Percentiles rank a stretch among this genome's conserved stretches.
These are phyloP conservation scores for Cirrhinus mrigala DNA, from an alignment of 2,797 vertebrate genomes.

Conservation along the genomic window DNA sequence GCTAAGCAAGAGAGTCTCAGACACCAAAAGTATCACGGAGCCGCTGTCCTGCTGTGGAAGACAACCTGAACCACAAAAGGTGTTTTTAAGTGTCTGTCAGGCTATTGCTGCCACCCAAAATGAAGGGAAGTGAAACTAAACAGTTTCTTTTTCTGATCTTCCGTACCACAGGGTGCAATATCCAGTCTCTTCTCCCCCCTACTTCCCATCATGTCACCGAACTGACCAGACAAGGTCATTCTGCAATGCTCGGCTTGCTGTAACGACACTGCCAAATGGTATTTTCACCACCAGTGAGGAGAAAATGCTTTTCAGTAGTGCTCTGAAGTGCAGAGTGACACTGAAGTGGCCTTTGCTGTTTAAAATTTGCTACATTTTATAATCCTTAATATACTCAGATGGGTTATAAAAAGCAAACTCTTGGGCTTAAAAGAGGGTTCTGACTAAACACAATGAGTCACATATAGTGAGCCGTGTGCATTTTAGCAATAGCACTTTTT, in stretches of 20 bases:
- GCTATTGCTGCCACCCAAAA: conserved; percentile 14
- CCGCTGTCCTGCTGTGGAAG: conserved; percentile 32
- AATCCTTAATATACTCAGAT: neutral
- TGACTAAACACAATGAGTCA: conserved; percentile 8
- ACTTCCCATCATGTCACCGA: conserved; percentile 4
- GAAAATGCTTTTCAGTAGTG: conserved; percentile 19
- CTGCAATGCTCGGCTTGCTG: neutral
- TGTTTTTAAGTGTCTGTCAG: conserved; percentile 45
- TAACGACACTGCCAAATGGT: conserved; percentile 14
- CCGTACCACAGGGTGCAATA: conserved; percentile 12
- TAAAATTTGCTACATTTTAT: neutral
- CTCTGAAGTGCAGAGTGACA: conserved; percentile 4
- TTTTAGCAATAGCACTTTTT: neutral
- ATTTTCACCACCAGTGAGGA: conserved; percentile 30
- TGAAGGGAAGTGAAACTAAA: conserved; percentile 32
- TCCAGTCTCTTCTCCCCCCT: conserved; percentile 32
- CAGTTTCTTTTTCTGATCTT: conserved; percentile 23
- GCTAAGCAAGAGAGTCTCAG: neutral
- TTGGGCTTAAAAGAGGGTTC: neutral
- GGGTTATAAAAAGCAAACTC: conserved; percentile 6
- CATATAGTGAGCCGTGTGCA: neutral
- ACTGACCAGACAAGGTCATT: conserved; percentile 5
- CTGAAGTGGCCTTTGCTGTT: conserved; percentile 2
- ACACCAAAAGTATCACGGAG: conserved; percentile 32
- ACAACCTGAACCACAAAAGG: conserved; percentile 39